Conservation (phyloP, 2,797 vertebrate genomes). For the Syncerus caffer region DNA sequence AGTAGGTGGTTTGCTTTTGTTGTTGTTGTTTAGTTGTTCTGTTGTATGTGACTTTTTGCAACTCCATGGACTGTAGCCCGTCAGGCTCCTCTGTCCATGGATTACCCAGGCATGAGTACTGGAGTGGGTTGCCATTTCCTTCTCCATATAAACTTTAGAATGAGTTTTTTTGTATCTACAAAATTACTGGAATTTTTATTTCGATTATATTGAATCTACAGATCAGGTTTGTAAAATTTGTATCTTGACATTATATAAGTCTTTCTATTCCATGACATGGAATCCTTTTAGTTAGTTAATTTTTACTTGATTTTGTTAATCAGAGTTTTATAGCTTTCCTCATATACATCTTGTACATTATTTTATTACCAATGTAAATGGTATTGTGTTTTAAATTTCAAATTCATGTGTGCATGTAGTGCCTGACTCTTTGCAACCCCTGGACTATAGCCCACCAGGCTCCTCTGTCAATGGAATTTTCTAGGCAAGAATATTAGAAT, state of each 20-base stretch:
- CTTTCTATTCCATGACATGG: neutral
- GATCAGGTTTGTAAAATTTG: neutral
- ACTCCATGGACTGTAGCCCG: neutral
- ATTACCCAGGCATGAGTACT: neutral
- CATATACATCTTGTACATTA: neutral
- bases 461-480: neutral
- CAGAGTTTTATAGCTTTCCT: neutral
- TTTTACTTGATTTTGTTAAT: neutral
- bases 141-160: neutral
- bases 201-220: neutral
- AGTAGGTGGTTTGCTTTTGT: neutral
- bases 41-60: neutral
- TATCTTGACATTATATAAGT: neutral
- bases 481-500: neutral
- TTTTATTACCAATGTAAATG: neutral
- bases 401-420: neutral
- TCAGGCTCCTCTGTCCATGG: neutral
- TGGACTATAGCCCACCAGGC: neutral
- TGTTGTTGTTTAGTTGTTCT: neutral
- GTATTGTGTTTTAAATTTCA: neutral
- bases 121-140: neutral
- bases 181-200: neutral
- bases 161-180: neutral
- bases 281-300: neutral
- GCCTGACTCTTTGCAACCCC: neutral